Evolutionary conservation across 2,797 vertebrate species (phyloP).

Genomic region (Galaxias olidus): DNA sequence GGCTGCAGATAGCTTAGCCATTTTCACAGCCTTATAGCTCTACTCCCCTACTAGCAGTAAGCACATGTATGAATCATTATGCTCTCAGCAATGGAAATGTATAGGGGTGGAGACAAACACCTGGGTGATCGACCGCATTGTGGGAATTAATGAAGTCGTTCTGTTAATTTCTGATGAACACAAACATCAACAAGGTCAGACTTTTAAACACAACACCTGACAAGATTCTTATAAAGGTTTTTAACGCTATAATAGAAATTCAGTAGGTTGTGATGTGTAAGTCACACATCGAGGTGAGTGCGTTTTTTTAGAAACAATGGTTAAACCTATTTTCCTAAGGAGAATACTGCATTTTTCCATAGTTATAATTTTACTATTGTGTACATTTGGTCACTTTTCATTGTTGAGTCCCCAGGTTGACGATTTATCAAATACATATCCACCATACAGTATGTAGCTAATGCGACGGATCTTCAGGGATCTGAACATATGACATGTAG

Average conservation of each 20-base stretch:
- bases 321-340: slow-evolving; percentile 67
- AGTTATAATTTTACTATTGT: slow-evolving; percentile 53
- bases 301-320: slow-evolving; percentile 22
- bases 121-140: slow-evolving; percentile 62
- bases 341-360: slow-evolving; percentile 52
- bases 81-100: slow-evolving; percentile 47
- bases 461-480: too few species aligned
- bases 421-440: too few species aligned
- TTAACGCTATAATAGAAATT: too few species aligned
- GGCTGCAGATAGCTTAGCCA: too few species aligned
- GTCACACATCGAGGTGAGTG: slow-evolving; percentile 29
- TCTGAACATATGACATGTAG: not conserved
- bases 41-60: slow-evolving; percentile 44
- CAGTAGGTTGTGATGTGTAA: slow-evolving; percentile 14
- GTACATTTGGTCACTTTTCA: slow-evolving; percentile 35
- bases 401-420: slow-evolving; percentile 30
- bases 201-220: too few species aligned
- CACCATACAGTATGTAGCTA: too few species aligned
- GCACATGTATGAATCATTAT: slow-evolving; percentile 9
- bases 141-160: slow-evolving; percentile 52
- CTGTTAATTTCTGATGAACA: slow-evolving; percentile 41
- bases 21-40: slow-evolving; percentile 45
- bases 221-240: too few species aligned
- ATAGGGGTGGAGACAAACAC: slow-evolving; percentile 18
- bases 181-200: not conserved